These are phyloP conservation scores for Lithobates sylvaticus DNA, from an alignment of 2,797 vertebrate species.

Conservation along the genomic window DNA sequence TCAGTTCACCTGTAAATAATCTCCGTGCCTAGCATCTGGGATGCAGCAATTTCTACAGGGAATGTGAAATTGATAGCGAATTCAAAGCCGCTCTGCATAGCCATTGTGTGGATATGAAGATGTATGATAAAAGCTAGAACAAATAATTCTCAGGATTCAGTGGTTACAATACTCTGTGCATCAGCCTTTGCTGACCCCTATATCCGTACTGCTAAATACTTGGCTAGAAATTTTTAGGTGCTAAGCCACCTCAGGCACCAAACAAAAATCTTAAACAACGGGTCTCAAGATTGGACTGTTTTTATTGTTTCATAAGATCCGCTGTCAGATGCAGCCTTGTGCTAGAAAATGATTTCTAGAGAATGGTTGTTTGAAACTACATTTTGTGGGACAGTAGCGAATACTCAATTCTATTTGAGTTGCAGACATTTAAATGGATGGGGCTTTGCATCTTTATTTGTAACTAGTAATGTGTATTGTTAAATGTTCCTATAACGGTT, in stretches of 20 bases:
- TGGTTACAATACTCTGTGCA: not conserved
- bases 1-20: constrained; percentile 12
- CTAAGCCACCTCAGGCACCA: too few species aligned
- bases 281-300: too few species aligned
- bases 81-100: not conserved
- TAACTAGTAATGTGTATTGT: too few species aligned
- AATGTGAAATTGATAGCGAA: not conserved
- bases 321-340: too few species aligned
- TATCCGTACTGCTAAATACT: not conserved
- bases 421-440: too few species aligned
- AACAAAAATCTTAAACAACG: not conserved
- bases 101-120: not conserved
- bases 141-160: not conserved
- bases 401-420: too few species aligned
- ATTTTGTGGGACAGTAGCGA: too few species aligned
- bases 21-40: not conserved
- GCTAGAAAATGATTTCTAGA: too few species aligned
- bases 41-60: not conserved
- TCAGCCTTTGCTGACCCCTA: not conserved
- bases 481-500: too few species aligned
- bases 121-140: not conserved
- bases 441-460: too few species aligned
- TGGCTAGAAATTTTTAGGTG: not conserved
- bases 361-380: too few species aligned
- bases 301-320: too few species aligned